A percentile compares a stretch with the other conserved stretches of the same genome.
phyloP scores from a whole-genome alignment of 1,140 invertebrate species.

The Dendrolimus punctatus region DNA sequence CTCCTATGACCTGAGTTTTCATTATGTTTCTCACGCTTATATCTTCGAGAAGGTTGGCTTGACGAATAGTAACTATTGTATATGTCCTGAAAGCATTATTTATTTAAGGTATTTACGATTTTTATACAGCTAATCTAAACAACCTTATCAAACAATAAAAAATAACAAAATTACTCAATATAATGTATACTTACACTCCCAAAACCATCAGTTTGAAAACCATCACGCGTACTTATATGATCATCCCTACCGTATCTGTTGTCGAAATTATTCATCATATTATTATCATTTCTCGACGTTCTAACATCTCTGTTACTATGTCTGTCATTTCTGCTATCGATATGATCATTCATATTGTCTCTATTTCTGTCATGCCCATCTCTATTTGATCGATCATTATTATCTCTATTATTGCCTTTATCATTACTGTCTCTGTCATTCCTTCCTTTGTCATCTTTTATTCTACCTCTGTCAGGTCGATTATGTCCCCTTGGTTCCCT shows the following conservation, averaged over 20 bases:
- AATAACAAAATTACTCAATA: background rate
- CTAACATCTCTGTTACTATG: slow-evolving; percentile 18
- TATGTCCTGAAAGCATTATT: slow-evolving; percentile 11
- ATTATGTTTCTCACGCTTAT: slow-evolving; percentile 34
- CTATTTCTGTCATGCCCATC: slow-evolving; percentile 13
- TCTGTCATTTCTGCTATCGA: slow-evolving; percentile 14
- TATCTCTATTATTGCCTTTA: slow-evolving; percentile 17
- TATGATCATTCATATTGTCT: slow-evolving; percentile 5
- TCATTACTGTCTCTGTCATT: slow-evolving; percentile 21
- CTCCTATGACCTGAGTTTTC: slow-evolving; percentile 53
- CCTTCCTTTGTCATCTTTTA: slow-evolving; percentile 15
- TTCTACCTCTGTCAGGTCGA: slow-evolving; percentile 24
- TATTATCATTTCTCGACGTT: slow-evolving; percentile 19
- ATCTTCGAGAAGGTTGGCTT: slow-evolving; percentile 26
- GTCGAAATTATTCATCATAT: slow-evolving; percentile 14
- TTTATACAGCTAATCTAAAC: background rate
- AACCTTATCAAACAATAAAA: background rate
- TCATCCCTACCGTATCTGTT: slow-evolving; percentile 14
- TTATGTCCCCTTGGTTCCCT: slow-evolving; percentile 24
- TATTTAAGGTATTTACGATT: too few relatives aligned
- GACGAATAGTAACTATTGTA: slow-evolving; percentile 25
- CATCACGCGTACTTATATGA: slow-evolving; percentile 30
- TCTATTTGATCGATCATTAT: slow-evolving; percentile 11
- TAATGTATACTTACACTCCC: slow-evolving; percentile 28
- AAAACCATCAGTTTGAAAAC: slow-evolving; percentile 38